Base-by-base conservation (phyloP, 2,113 vertebrate species). In the Dunckerocampus dactyliophorus region DNA sequence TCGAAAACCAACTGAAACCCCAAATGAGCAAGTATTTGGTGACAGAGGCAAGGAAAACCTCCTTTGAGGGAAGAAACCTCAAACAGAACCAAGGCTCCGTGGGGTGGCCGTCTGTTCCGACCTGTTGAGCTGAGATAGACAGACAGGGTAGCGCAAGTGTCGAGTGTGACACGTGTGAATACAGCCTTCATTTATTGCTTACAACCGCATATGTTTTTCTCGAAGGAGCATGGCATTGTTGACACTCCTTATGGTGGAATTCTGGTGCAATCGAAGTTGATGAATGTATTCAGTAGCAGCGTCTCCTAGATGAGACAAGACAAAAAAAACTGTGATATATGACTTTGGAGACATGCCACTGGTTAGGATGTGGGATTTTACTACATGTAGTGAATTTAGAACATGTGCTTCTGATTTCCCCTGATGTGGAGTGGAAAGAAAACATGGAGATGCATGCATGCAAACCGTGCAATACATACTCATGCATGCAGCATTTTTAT, bases 321-420 rank as follows among this genome's bases (percentile, higher is more conserved):
- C 87, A 79, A 69, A 74, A 69, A 74, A 46, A 79, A 73, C 67
- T 59, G 80, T 85, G 65, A 85, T 81, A 78, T 82, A 81, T 59
- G 75, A 84, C 76, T 70, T 56, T 15, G 71, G 80, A 82, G 76
- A 52, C 64, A 64, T 71, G 71, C 3, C 65, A 61, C 63, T 68
- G 75, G 76, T 84, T 77, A 76, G 69, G 74, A 75, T 19, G 34
- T 15, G 24, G 43, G 59, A 60, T 62, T 85, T 82, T 72, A 82
- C 73, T 76, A 72, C 75, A 76, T 81, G 70, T 76, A 74, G 65
- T 72, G 79, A 83, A 75, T 69, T 60, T 56, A 58, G 42, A 54
- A 55, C 83, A 87, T 67, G 63, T 85, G 86, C 71, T 83, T 83
- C 24, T 77, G 59, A 84, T 88, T 87, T 84, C 48, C 47, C 8